A percentile compares a stretch with the other conserved stretches of the same genome.
Evolutionary conservation across 2,113 vertebrate species (phyloP).

Genomic region (Pachypanchax playfairii): DNA sequence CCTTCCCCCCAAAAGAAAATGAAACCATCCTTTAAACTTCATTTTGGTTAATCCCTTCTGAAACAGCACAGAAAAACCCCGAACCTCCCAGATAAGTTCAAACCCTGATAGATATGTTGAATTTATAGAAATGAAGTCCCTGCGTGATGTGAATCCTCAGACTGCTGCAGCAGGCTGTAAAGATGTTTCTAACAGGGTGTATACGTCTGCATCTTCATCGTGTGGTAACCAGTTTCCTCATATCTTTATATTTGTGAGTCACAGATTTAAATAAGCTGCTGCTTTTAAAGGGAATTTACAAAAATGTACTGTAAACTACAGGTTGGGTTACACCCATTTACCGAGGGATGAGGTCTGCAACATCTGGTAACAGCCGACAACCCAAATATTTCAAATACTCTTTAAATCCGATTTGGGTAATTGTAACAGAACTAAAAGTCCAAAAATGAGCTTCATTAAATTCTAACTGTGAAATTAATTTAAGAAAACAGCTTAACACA

Average conservation of each 20-base stretch:
- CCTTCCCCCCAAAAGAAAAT: no score
- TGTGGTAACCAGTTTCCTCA: not conserved
- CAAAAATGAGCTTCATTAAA: no score
- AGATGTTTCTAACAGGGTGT: no score
- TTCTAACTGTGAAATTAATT: no score
- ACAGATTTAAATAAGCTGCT: not conserved
- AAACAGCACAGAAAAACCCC: slow-evolving; percentile 11
- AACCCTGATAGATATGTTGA: not conserved
- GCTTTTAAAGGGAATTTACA: not conserved
- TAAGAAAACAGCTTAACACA: not conserved
- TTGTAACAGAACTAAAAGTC: no score
- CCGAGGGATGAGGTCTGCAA: not conserved
- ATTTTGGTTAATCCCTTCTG: slow-evolving; percentile 38
- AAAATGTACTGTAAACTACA: slow-evolving; percentile 4
- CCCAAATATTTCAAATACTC: not conserved
- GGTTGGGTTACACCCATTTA: slow-evolving; percentile 54
- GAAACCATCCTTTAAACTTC: no score
- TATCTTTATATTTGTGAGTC: not conserved
- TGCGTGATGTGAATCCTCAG: not conserved
- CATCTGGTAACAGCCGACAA: not conserved
- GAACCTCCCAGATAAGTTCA: not conserved
- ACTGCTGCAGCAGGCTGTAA: slow-evolving; percentile 17
- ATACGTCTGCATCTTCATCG: slow-evolving; percentile 27
- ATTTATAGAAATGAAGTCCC: not conserved
- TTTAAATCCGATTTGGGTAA: not conserved